Conservation (phyloP, 1,140 invertebrate species). For the Drosophila lacteicornis region DNA sequence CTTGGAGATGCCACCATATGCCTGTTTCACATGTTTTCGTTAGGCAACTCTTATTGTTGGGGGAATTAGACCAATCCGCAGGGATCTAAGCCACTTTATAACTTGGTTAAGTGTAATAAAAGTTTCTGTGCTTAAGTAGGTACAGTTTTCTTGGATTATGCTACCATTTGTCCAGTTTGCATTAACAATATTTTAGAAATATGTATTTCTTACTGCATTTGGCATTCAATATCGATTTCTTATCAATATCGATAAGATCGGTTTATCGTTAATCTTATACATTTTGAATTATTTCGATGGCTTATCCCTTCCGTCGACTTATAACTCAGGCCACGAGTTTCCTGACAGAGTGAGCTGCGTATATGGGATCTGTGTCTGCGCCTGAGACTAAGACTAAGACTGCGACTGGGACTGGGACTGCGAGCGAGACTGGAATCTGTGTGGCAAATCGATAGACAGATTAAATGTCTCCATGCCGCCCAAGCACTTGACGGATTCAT, state of each 20-base stretch:
- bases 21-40: not conserved
- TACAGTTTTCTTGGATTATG: too few species aligned
- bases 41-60: not conserved
- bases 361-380: not conserved
- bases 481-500: slow-evolving; percentile 49
- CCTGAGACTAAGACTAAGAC: not conserved
- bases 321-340: too few species aligned
- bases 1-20: not conserved
- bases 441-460: slow-evolving; percentile 46
- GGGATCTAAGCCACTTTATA: not conserved
- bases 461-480: slow-evolving; percentile 49
- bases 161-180: too few species aligned
- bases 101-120: not conserved
- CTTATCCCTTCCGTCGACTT: not conserved
- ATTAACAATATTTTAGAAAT: too few species aligned
- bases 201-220: too few species aligned
- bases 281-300: not conserved
- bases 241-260: not conserved
- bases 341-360: not conserved
- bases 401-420: not conserved
- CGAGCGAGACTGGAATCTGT: slow-evolving; percentile 15
- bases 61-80: not conserved
- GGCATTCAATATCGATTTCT: not conserved
- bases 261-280: too few species aligned
- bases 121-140: too few species aligned